A percentile compares a stretch with the other conserved stretches of the same genome.
Evolutionary conservation across 1,140 invertebrate genomes (phyloP).

Genomic region (Psilanteris sp.): DNA sequence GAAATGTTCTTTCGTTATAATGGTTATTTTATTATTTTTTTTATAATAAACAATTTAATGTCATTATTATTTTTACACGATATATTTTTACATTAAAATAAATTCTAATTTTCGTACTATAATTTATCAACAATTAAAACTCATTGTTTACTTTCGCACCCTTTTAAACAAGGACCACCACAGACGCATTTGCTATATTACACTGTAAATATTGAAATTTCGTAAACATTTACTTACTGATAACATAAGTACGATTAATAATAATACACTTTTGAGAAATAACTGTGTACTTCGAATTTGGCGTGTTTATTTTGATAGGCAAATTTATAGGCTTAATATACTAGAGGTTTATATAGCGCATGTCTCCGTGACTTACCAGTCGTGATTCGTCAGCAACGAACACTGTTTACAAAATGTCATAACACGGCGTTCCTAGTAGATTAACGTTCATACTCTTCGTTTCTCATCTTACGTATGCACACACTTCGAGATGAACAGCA

Average conservation of each 20-base stretch:
- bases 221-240: too few relatives aligned
- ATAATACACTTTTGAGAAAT: constrained; percentile 51
- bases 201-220: too few relatives aligned
- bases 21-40: too few relatives aligned
- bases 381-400: constrained; percentile 66
- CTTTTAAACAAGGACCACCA: too few relatives aligned
- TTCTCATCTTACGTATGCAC: constrained; percentile 64
- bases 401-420: constrained; percentile 73
- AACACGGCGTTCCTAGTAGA: constrained; percentile 70
- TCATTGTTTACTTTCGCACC: too few relatives aligned
- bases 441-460: constrained; percentile 69
- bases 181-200: too few relatives aligned
- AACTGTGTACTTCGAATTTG: constrained; percentile 26
- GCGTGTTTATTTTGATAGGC: constrained; percentile 68
- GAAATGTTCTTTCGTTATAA: too few relatives aligned
- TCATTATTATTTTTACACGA: too few relatives aligned
- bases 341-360: constrained; percentile 70
- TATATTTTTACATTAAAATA: too few relatives aligned
- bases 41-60: too few relatives aligned
- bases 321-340: constrained; percentile 76
- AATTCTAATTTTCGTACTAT: too few relatives aligned
- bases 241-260: constrained; percentile 33
- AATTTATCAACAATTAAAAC: too few relatives aligned
- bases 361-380: constrained; percentile 61
- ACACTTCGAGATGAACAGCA: constrained; percentile 56